phyloP scores from a whole-genome alignment of 2,888 invertebrate species.

The Cataglyphis rosenhaueri region DNA sequence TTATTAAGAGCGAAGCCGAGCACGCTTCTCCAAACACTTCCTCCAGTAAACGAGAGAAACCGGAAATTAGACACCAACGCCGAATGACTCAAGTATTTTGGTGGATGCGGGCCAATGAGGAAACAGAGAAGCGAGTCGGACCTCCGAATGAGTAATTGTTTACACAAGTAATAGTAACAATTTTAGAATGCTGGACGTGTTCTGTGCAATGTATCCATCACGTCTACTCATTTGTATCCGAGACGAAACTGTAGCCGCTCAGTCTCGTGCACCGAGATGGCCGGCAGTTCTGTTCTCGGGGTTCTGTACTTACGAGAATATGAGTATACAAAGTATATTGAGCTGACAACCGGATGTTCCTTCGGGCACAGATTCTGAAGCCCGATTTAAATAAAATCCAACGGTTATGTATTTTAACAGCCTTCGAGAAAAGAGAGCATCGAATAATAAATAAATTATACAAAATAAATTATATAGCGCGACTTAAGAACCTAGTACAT shows the following conservation, averaged over 20 bases:
- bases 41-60: constrained; percentile 39
- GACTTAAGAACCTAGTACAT: not conserved
- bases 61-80: constrained; percentile 61
- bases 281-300: constrained; percentile 57
- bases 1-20: constrained; percentile 35
- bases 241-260: constrained; percentile 59
- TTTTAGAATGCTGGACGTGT: constrained; percentile 69
- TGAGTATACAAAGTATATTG: not conserved
- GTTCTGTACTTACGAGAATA: constrained; percentile 27
- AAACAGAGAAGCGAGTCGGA: constrained; percentile 66
- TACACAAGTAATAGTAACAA: constrained; percentile 63
- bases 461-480: not conserved
- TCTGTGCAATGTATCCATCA: constrained; percentile 73
- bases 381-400: constrained; percentile 9
- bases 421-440: not conserved
- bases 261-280: constrained; percentile 65
- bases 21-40: constrained; percentile 51
- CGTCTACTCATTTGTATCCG: constrained; percentile 71
- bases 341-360: constrained; percentile 25
- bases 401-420: not conserved
- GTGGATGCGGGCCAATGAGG: constrained; percentile 61
- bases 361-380: constrained; percentile 13
- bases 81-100: constrained; percentile 57
- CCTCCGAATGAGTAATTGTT: constrained; percentile 74
- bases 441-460: not conserved